Conservation (phyloP, 2,113 vertebrate species). For the Alethe diademata region DNA sequence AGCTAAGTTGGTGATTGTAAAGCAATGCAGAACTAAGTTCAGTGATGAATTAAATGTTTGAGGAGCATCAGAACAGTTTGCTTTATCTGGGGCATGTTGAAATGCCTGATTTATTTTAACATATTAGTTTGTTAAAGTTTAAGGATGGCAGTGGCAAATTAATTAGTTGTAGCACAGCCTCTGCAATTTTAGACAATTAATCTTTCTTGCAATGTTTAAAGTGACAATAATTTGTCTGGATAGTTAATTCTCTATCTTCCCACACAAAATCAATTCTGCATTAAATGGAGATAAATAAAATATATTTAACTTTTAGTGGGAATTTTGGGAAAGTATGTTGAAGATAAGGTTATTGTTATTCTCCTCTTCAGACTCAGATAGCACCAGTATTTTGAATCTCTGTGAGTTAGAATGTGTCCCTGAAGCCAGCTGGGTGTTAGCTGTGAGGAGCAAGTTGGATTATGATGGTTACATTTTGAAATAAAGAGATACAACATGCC, state of each 20-base stretch:
- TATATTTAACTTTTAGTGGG: neutral
- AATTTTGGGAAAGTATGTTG: neutral
- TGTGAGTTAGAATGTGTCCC: neutral
- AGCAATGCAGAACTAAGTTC: neutral
- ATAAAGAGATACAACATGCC: neutral
- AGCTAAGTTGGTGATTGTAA: neutral
- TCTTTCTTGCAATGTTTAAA: neutral
- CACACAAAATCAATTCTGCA: neutral
- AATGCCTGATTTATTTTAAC: neutral
- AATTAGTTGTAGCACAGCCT: neutral
- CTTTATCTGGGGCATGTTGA: neutral
- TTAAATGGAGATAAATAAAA: neutral
- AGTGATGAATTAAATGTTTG: neutral
- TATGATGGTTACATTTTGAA: neutral
- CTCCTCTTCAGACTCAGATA: neutral
- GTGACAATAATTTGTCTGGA: neutral
- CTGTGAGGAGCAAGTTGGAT: neutral
- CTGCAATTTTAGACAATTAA: neutral
- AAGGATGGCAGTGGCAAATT: neutral
- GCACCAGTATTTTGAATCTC: neutral
- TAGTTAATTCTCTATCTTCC: neutral
- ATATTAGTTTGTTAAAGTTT: neutral
- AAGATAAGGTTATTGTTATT: neutral
- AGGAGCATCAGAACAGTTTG: neutral
- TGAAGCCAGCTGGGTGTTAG: neutral